A percentile compares a stretch with the other conserved stretches of the same genome.
These are phyloP conservation scores for Eilema griseolum DNA, from an alignment of 2,888 invertebrate genomes.

Conservation along the genomic window DNA sequence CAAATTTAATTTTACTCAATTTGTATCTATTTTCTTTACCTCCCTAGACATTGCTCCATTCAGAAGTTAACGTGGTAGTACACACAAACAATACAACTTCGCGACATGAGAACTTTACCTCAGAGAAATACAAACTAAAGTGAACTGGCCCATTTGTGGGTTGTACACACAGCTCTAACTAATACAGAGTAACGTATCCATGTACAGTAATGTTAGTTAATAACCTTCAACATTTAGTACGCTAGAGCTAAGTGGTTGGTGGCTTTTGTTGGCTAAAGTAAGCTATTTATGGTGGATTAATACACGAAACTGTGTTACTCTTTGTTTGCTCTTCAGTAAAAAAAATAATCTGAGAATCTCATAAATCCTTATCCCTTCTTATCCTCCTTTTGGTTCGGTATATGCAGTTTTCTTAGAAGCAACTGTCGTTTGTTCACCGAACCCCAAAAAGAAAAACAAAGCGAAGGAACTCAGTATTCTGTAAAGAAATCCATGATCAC, in stretches of 20 bases:
- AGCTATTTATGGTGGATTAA: background rate
- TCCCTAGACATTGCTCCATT: background rate
- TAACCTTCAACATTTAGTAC: constrained; percentile 5
- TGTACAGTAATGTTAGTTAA: constrained; percentile 13
- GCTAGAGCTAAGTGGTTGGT: background rate
- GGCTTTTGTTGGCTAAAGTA: constrained; percentile 6
- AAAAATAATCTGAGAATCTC: too few species aligned
- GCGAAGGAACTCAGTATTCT: too few species aligned
- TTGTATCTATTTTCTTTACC: background rate
- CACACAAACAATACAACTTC: background rate
- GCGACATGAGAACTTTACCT: background rate
- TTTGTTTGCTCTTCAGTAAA: too few species aligned
- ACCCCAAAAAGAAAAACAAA: too few species aligned
- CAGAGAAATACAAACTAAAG: constrained; percentile 6
- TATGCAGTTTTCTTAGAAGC: too few species aligned
- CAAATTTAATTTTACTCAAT: background rate
- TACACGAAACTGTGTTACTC: too few species aligned
- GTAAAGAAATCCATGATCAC: too few species aligned
- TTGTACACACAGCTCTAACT: constrained; percentile 4
- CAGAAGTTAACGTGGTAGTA: background rate
- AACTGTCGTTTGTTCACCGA: too few species aligned
- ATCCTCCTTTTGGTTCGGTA: too few species aligned
- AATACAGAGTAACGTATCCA: constrained; percentile 12
- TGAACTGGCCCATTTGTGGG: background rate
- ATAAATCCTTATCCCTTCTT: too few species aligned